Evolutionary conservation across 1,140 invertebrate genomes (phyloP).

Genomic region (Drosophila prosaltans): DNA sequence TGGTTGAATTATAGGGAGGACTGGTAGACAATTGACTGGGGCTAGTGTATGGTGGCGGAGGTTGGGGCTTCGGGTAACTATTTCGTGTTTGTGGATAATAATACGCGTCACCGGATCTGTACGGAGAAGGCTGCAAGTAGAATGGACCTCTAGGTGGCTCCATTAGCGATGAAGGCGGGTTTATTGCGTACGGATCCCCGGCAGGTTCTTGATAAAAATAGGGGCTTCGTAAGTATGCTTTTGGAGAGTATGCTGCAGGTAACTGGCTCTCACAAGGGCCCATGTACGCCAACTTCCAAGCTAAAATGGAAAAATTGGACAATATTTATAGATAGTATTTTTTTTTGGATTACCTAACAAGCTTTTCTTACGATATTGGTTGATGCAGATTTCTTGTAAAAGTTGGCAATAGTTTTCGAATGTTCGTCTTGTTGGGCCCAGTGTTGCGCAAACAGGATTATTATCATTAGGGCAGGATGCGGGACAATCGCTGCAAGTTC

Average conservation of each 20-base stretch:
- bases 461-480: background rate
- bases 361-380: background rate
- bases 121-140: background rate
- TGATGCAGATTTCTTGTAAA: background rate
- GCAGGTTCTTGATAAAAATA: background rate
- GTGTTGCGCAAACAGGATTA: background rate
- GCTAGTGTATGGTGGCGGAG: background rate
- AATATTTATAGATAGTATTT: background rate
- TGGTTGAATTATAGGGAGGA: background rate
- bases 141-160: background rate
- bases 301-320: background rate
- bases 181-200: background rate
- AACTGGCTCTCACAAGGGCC: slow-evolving; percentile 5
- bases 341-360: background rate
- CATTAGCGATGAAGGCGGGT: background rate
- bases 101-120: background rate
- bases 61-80: background rate
- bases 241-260: background rate
- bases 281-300: background rate
- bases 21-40: background rate
- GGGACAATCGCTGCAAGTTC: slow-evolving; percentile 33
- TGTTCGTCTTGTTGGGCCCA: slow-evolving; percentile 1
- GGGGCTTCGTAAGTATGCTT: background rate
- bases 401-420: slow-evolving; percentile 9
- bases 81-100: background rate